Conservation (phyloP, 2,797 vertebrate species). For the Kryptopterus vitreolus region DNA sequence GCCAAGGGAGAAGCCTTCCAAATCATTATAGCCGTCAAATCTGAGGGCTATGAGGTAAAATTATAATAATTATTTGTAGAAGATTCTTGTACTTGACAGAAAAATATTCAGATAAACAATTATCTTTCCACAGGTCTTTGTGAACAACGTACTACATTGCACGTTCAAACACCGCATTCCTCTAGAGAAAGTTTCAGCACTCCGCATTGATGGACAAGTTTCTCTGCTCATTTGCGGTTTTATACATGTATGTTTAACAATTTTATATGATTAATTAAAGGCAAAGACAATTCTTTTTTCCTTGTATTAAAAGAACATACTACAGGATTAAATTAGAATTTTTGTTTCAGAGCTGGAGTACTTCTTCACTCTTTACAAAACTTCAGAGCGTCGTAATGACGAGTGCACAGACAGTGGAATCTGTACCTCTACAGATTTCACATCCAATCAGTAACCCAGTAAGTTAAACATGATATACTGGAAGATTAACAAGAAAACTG, state of each 20-base stretch:
- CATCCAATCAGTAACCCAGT: conserved; percentile 37
- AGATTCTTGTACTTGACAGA: not conserved
- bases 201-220: not conserved
- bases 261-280: not conserved
- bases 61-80: not conserved
- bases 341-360: not conserved
- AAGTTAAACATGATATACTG: not conserved
- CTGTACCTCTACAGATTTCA: not conserved
- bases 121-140: conserved; percentile 16
- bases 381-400: not conserved
- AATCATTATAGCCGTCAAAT: conserved; percentile 11
- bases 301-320: not conserved
- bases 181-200: conserved; percentile 18
- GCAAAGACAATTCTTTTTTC: not conserved
- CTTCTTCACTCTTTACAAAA: not conserved
- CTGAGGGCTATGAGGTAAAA: conserved; percentile 36
- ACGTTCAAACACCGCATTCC: conserved; percentile 38
- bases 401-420: not conserved
- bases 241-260: conserved; percentile 19
- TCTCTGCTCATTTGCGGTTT: not conserved
- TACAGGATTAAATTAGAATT: too few species aligned
- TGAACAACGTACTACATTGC: conserved; percentile 3
- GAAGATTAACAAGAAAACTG: too few species aligned
- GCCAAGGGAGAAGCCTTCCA: conserved; percentile 17
- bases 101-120: not conserved